Evolutionary conservation across 2,888 invertebrate genomes (phyloP), one percentile per base, ranked within the genome.

Genomic region (Amiota communis): DNA sequence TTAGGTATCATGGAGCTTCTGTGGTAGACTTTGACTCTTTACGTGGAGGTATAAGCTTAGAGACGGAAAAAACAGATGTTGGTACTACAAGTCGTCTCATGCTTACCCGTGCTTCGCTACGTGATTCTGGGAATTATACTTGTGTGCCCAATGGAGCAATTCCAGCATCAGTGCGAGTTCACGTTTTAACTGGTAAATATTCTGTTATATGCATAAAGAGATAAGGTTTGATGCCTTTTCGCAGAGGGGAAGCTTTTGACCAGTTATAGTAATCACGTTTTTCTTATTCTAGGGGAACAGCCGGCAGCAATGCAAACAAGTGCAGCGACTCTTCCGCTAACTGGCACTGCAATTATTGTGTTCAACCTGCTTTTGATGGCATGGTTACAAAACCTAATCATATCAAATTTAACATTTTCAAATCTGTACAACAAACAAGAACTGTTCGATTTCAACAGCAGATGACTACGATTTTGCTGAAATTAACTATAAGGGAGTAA

Each of bases 111-210:
- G 97, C 97, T 53, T 93, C 95, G 64, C 92, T 96, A 79, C 92
- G 93, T 12, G 96, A 96, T 91, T 96, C 95, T 70, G 96, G 97
- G 83, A 96, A 96, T 91, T 97, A 97, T 89, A 96, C 96, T 57
- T 97, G 97, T 90, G 94, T 95, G 84, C 97, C 97, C 75, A 93
- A 94, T 88, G 95, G 95, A 84, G 95, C 95, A 69, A 94, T 95
- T 85, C 94, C 96, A 0, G 95, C 95, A 64, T 95, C 94, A 64
- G 95, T 96, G 69, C 93, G 94, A 77, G 96, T 96, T 73, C 96
- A 96, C 88, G 96, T 96, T 71, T 92, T 96, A 73, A 95, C 95
- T 87, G 96, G 96, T 96, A 88, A 92, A 91, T 83, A 13, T 48
- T 59, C 1, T 3, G 53, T 53, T 53, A 53, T 56, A 23, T 53